Base-by-base conservation (phyloP, 2,888 invertebrate genomes). In the Phragmatobia fuliginosa region DNA sequence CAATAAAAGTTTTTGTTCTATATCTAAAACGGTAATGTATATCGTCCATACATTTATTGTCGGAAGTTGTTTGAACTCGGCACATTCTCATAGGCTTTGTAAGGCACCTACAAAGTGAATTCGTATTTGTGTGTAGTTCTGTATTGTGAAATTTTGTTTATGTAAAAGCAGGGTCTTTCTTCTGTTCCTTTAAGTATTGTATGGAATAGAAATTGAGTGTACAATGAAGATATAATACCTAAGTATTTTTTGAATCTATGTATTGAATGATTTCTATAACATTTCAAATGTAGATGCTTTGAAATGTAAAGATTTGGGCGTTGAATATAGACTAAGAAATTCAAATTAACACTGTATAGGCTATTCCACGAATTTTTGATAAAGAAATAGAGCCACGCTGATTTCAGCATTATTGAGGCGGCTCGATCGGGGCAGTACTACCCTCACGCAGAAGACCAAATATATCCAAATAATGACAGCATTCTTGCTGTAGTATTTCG, bases 61-160 rank as follows among this genome's bases (percentile, higher is more conserved):
- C 28, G 56, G 28, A 21, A 49, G 41, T 67, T 67, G 25, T 67
- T 62, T 56, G 62, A 38, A n/a, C n/a, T 41, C 52, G 31, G 31
- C 41, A 63, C 62, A 68, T 58, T 68, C 62, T 59, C 59, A 58
- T 32, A 59, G 58, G 63, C 68, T 67, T 68, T 63, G 63, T 63
- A 62, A 62, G 62, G 58, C 62, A 68, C 33, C 62, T 68, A 68
- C 45, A 68, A 63, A 68, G 63, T 59, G 59, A 63, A 62, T 68
- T 49, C 45, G 31, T 67, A 56, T 67, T 67, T 56, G 28, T 67
- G 14, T 61, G 36, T 36, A 52, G 49, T 31, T n/a, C 3, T 32
- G 59, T 59, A 32, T 67, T 67, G 67, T 62, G 41, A 63, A 59
- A 45, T 68, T 25, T 59, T 58, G 21, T 41, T 63, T 45, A 41